These are phyloP conservation scores for Amphiprion percula DNA, from an alignment of 2,113 vertebrate species.

Conservation along the genomic window DNA sequence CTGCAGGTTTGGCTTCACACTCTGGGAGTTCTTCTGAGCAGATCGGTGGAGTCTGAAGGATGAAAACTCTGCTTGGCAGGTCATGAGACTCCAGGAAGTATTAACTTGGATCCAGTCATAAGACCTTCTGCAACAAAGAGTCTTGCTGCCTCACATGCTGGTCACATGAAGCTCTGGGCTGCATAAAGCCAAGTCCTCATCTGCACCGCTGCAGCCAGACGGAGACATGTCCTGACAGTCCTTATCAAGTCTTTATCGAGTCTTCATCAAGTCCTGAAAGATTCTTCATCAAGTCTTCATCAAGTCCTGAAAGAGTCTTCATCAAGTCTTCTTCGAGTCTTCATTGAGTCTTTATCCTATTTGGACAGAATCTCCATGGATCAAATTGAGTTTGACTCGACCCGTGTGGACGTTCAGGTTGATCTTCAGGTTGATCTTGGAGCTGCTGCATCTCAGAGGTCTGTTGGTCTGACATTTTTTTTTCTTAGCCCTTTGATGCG, in stretches of 20 bases:
- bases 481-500: too few species aligned
- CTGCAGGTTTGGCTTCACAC: too few species aligned
- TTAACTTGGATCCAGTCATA: conserved; percentile 90
- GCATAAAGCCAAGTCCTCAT: conserved; percentile 87
- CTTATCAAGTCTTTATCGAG: background rate
- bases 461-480: conserved; percentile 21
- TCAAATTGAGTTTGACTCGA: too few species aligned
- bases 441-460: conserved; percentile 9
- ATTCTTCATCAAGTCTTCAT: background rate
- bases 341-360: too few species aligned
- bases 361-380: too few species aligned
- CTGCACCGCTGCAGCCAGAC: conserved; percentile 80
- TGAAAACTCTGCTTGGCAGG: conserved; percentile 82
- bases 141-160: conserved; percentile 66
- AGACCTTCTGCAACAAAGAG: conserved; percentile 82
- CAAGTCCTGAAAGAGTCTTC: too few species aligned
- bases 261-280: background rate
- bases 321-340: too few species aligned
- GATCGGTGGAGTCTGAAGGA: conserved; percentile 87
- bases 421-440: background rate
- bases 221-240: background rate
- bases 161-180: conserved; percentile 88
- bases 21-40: conserved; percentile 75
- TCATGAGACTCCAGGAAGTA: conserved; percentile 91
- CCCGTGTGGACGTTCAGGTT: background rate